Base-by-base conservation (phyloP, 2,113 vertebrate species). In the Paradisaea rubra region DNA sequence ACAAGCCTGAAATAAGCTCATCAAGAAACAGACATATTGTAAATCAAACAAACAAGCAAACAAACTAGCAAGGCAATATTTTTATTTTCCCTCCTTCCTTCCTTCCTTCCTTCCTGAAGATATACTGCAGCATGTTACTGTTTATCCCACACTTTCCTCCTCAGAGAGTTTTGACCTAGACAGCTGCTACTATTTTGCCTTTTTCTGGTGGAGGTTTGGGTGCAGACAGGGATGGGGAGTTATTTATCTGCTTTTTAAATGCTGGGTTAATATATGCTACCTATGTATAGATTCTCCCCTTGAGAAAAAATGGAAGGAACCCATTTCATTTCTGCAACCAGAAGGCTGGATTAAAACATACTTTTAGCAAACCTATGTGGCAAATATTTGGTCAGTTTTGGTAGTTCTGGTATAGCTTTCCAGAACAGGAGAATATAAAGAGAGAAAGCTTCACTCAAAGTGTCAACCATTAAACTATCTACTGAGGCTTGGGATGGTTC, bases 361-460 rank as follows among this genome's bases (percentile, higher is more conserved):
- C 12, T 35, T 52, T 39, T 53, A 76, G 20, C 7, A 28, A 49
- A 39, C 3, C 2, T 47, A 33, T 56, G 21, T 35, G 13, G 18
- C 11, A 86, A 70, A 63, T 61, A 56, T 61, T 65, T 76, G 9
- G 3, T 81, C 19, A 30, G 22, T 47, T 86, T 82, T 50, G 27
- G 37, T 25, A 78, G 27, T 15, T 64, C 37, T 63, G 6, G 2
- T 57, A 31, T 52, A 71, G 17, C 42, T 71, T 61, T n/a, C 21
- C 8, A 30, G 20, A 77, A 56, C 31, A 60, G 15, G 10, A 73
- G 19, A 47, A 73, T 14, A 45, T 7, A 33, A n/a, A 57, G 11
- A 42, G 4, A 70, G 7, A 54, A 83, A 65, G 3, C 33, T 7
- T 54, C 28, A 56, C 6, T 44, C 0, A 0, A 68, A 8, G 2